These are phyloP conservation scores for Panthera tigris DNA, from an alignment of 2,113 vertebrate species.

Conservation along the genomic window DNA sequence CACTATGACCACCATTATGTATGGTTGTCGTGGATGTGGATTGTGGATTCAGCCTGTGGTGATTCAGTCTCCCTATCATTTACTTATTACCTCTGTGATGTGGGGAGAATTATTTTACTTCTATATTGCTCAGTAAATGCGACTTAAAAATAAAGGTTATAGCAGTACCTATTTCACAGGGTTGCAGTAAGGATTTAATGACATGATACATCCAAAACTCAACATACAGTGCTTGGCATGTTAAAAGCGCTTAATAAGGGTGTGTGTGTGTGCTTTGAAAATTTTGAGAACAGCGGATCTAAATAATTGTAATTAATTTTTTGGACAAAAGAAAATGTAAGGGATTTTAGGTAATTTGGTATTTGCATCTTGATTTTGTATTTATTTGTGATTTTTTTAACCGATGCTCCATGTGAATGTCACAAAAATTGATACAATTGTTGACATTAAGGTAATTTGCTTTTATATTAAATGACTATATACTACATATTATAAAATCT, in stretches of 20 bases:
- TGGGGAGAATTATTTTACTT: neutral
- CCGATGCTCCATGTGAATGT: neutral
- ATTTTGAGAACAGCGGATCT: neutral
- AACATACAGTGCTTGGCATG: neutral
- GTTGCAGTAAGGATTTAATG: neutral
- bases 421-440: neutral
- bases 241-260: neutral
- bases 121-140: neutral
- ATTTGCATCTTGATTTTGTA: neutral
- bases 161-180: neutral
- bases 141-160: neutral
- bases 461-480: neutral
- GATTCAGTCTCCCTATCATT: neutral
- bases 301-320: neutral
- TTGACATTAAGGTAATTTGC: neutral
- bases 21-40: neutral
- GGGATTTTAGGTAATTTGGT: neutral
- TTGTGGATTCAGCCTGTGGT: neutral
- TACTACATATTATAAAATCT: neutral
- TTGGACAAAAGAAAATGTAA: neutral
- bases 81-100: neutral
- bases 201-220: neutral
- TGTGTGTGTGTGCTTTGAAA: neutral
- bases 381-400: neutral
- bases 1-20: neutral